phyloP scores from a whole-genome alignment of 2,888 invertebrate species.

The Pterostichus niger region DNA sequence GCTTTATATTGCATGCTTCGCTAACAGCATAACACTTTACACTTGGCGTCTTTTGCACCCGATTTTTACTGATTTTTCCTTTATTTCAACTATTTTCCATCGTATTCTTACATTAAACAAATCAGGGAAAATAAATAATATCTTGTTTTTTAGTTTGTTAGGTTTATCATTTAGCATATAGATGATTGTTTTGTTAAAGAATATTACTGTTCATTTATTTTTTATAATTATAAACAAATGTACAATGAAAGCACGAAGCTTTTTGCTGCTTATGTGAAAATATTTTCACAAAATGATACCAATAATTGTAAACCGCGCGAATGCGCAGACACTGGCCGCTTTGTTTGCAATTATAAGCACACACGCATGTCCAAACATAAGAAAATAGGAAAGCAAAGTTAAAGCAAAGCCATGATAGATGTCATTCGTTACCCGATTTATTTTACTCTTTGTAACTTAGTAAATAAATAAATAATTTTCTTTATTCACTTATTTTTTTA shows the following conservation, averaged over 20 bases:
- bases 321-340: slow-evolving; percentile 11
- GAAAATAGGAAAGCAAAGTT: not conserved
- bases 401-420: not conserved
- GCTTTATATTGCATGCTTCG: slow-evolving; percentile 32
- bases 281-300: not conserved
- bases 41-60: slow-evolving; percentile 1
- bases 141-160: not conserved
- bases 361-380: slow-evolving; percentile 29
- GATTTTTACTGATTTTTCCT: slow-evolving; percentile 31
- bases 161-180: not conserved
- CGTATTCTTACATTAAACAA: not conserved
- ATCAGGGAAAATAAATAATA: not conserved
- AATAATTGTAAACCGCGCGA: slow-evolving; percentile 27
- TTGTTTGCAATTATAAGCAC: not conserved
- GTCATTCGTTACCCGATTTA: not conserved
- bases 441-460: slow-evolving; percentile 4
- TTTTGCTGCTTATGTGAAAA: not conserved
- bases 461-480: not conserved
- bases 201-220: not conserved
- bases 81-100: slow-evolving; percentile 8
- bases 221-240: not conserved
- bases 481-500: not conserved
- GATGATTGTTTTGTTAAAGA: too few relatives aligned
- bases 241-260: slow-evolving; percentile 15
- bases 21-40: slow-evolving; percentile 45